Percentiles rank a stretch among this genome's conserved stretches.
Conservation (phyloP, 2,888 invertebrate genomes). For the Byasa hedistus region DNA sequence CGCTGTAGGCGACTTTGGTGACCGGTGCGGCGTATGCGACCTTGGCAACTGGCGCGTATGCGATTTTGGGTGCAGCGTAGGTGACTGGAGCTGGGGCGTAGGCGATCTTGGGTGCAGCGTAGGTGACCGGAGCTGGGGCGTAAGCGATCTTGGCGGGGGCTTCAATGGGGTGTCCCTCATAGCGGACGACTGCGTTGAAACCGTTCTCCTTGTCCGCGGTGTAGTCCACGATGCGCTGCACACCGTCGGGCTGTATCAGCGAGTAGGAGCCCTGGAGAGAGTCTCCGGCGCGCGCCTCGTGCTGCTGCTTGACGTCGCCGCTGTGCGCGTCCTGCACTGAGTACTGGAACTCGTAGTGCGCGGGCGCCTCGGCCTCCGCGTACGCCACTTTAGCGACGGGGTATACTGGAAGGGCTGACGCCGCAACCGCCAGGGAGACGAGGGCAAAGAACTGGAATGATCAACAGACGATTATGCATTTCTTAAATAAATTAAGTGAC, state of each 20-base stretch:
- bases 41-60: slow-evolving; percentile 47
- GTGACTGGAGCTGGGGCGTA: slow-evolving; percentile 35
- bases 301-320: slow-evolving; percentile 73
- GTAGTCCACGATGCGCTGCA: slow-evolving; percentile 70
- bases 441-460: slow-evolving; percentile 53
- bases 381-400: slow-evolving; percentile 56
- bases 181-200: slow-evolving; percentile 70
- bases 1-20: slow-evolving; percentile 35
- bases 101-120: too few relatives aligned
- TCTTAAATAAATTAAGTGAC: background rate
- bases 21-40: slow-evolving; percentile 46
- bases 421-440: slow-evolving; percentile 52
- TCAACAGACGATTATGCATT: background rate
- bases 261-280: slow-evolving; percentile 71
- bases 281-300: slow-evolving; percentile 67
- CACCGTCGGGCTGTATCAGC: slow-evolving; percentile 72
- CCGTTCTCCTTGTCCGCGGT: slow-evolving; percentile 66
- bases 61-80: slow-evolving; percentile 46
- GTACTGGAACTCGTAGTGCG: slow-evolving; percentile 69
- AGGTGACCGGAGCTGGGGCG: too few relatives aligned
- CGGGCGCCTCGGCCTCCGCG: slow-evolving; percentile 60
- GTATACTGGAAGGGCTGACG: slow-evolving; percentile 42
- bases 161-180: slow-evolving; percentile 60
- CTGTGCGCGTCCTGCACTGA: slow-evolving; percentile 67
- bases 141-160: slow-evolving; percentile 40